Evolutionary conservation across 2,113 vertebrate genomes (phyloP).

Genomic region (Cinclus cinclus): DNA sequence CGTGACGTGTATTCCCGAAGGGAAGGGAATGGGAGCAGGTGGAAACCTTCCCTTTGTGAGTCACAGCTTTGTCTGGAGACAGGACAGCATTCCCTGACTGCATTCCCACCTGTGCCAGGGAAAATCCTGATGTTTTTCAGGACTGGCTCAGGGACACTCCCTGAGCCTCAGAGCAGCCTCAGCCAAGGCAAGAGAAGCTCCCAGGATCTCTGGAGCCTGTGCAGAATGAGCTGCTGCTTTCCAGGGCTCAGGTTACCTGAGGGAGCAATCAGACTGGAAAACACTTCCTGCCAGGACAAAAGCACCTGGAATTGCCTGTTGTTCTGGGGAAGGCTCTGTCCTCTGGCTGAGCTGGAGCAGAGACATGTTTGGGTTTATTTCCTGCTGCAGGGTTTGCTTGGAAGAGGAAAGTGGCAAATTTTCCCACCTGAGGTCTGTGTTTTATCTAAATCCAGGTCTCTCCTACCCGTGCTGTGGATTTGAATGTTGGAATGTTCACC

Average conservation of each 20-base stretch:
- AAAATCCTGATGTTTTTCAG: neutral
- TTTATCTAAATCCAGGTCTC: neutral
- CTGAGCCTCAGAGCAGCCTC: neutral
- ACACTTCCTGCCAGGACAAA: neutral
- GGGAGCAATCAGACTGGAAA: neutral
- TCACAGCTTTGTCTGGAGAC: neutral
- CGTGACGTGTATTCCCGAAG: neutral
- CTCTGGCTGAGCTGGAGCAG: neutral
- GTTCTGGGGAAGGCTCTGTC: neutral
- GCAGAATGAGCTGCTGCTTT: neutral
- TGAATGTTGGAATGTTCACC: neutral
- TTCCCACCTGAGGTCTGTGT: neutral
- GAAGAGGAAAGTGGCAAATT: neutral
- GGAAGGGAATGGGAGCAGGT: neutral
- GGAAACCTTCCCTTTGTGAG: neutral
- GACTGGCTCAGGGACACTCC: neutral
- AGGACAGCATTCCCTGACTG: neutral
- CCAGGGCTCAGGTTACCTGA: neutral
- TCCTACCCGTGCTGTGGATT: neutral
- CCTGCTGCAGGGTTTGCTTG: neutral
- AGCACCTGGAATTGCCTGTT: neutral
- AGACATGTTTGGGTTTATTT: neutral
- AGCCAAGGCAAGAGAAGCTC: neutral
- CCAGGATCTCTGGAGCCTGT: neutral
- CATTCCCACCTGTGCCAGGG: neutral